phyloP scores from a whole-genome alignment of 2,113 vertebrate genomes.

The Crotalus viridis region DNA sequence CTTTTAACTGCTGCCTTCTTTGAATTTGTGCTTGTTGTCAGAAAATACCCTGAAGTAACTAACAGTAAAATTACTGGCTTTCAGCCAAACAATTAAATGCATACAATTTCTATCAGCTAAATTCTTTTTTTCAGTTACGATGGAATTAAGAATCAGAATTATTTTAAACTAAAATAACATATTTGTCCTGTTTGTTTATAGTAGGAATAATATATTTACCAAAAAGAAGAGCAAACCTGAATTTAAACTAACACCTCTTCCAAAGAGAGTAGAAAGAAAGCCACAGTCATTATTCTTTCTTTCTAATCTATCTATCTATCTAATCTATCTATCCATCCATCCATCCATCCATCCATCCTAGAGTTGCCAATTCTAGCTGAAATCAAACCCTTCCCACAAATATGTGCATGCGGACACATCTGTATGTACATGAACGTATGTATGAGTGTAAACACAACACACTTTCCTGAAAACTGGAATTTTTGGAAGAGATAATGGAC shows the following conservation, averaged over 20 bases:
- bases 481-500: not conserved
- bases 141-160: not conserved
- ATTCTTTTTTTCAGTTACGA: not conserved
- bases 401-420: not conserved
- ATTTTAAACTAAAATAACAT: not conserved
- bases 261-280: not conserved
- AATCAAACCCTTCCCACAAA: not conserved
- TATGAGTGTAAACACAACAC: not conserved
- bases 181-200: not conserved
- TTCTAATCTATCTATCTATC: no score
- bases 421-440: not conserved
- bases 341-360: not conserved
- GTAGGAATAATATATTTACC: not conserved
- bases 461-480: not conserved
- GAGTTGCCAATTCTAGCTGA: not conserved
- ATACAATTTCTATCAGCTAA: not conserved
- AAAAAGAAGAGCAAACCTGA: not conserved
- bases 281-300: not conserved
- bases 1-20: not conserved
- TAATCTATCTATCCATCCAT: no score
- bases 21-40: conserved; percentile 1
- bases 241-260: not conserved
- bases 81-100: not conserved
- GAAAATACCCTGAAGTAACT: not conserved
- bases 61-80: not conserved